Conservation (phyloP, 2,888 invertebrate genomes). For the Sminthurides aquaticus region DNA sequence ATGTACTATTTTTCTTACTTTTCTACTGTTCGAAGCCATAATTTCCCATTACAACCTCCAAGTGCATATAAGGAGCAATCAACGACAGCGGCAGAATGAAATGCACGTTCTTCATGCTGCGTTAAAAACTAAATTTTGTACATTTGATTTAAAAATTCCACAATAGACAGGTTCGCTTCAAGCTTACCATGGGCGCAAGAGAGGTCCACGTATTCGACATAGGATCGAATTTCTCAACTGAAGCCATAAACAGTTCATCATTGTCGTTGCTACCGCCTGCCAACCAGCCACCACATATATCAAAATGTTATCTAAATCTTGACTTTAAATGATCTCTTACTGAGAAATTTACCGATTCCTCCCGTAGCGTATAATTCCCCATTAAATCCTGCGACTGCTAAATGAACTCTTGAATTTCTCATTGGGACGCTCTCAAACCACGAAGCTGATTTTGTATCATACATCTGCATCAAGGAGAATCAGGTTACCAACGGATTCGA, state of each 20-base stretch:
- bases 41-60: constrained; percentile 45
- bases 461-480: constrained; percentile 40
- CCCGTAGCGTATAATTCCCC: constrained; percentile 45
- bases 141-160: constrained; percentile 7
- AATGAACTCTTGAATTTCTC: constrained; percentile 43
- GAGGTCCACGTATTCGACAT: constrained; percentile 44
- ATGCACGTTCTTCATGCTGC: constrained; percentile 44
- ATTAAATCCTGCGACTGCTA: constrained; percentile 44
- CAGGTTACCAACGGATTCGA: too few species aligned
- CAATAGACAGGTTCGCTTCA: not conserved
- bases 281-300: constrained; percentile 10
- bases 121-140: constrained; percentile 14
- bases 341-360: constrained; percentile 42
- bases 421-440: constrained; percentile 44
- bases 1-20: constrained; percentile 32
- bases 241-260: constrained; percentile 38
- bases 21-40: constrained; percentile 45
- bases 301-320: not conserved
- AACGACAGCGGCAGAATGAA: constrained; percentile 44
- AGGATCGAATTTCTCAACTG: constrained; percentile 45
- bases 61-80: constrained; percentile 45
- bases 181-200: constrained; percentile 43
- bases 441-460: constrained; percentile 42
- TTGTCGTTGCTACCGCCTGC: constrained; percentile 40
- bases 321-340: not conserved